phyloP scores from a whole-genome alignment of 2,888 invertebrate species.

The Amphimallon solstitiale region DNA sequence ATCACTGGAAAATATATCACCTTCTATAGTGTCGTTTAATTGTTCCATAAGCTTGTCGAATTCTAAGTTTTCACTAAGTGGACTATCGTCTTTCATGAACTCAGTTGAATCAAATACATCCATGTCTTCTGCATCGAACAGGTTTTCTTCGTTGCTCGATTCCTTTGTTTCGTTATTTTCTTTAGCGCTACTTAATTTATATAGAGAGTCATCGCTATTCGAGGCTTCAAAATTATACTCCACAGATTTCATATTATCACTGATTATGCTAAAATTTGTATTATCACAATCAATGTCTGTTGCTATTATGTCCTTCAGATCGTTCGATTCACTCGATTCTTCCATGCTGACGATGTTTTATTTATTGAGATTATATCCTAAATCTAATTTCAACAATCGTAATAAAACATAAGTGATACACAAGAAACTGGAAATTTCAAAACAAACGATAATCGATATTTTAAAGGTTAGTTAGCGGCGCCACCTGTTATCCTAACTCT shows the following conservation, averaged over 20 bases:
- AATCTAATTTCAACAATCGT: too few relatives aligned
- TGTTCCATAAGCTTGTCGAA: slow-evolving; percentile 14
- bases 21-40: slow-evolving; percentile 1
- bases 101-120: slow-evolving; percentile 1
- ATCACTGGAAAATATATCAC: background rate
- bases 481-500: too few relatives aligned
- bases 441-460: too few relatives aligned
- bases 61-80: slow-evolving; percentile 10
- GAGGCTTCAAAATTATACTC: too few relatives aligned
- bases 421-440: too few relatives aligned
- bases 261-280: background rate
- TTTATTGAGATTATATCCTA: too few relatives aligned
- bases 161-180: background rate
- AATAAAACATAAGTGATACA: too few relatives aligned
- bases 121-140: slow-evolving; percentile 10
- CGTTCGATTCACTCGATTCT: background rate
- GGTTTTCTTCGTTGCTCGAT: background rate
- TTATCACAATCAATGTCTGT: slow-evolving; percentile 6
- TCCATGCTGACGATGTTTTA: background rate
- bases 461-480: too few relatives aligned
- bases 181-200: background rate
- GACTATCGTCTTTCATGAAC: slow-evolving; percentile 1
- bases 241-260: slow-evolving; percentile 1
- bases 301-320: slow-evolving; percentile 8
- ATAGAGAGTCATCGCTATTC: slow-evolving; percentile 4